phyloP scores from a whole-genome alignment of 2,113 vertebrate genomes.

The Trematomus loennbergii region DNA sequence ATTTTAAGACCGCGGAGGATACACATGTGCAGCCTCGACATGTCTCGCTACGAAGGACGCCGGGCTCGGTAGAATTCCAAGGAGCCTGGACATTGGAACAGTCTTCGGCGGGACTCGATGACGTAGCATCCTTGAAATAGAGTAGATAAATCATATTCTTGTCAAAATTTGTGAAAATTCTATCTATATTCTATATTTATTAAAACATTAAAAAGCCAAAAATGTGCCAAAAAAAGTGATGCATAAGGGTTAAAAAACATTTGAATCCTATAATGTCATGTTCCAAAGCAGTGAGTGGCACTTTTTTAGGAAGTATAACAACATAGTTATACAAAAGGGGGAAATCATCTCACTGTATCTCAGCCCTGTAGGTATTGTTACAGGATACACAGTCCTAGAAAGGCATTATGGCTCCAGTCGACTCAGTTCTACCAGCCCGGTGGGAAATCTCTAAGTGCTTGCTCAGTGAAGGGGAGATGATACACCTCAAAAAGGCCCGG shows the following conservation, averaged over 20 bases:
- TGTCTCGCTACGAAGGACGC: too few species aligned
- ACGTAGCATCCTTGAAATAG: too few species aligned
- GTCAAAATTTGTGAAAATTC: too few species aligned
- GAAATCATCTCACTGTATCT: not conserved
- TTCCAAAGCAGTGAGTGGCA: not conserved
- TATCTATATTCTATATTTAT: too few species aligned
- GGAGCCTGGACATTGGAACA: too few species aligned
- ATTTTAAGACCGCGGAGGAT: too few species aligned
- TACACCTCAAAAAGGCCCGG: constrained; percentile 16
- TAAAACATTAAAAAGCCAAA: too few species aligned
- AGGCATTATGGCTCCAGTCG: constrained; percentile 14
- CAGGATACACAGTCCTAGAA: not conserved
- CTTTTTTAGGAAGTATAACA: not conserved
- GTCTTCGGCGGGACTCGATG: too few species aligned
- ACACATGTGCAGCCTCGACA: too few species aligned
- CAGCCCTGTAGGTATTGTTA: not conserved
- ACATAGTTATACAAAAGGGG: not conserved
- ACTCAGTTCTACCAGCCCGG: constrained; percentile 15
- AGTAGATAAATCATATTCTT: too few species aligned
- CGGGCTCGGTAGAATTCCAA: too few species aligned
- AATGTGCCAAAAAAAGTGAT: too few species aligned
- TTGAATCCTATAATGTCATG: not conserved
- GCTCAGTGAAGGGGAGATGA: constrained; percentile 28
- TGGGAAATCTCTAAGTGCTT: constrained; percentile 28
- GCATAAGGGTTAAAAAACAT: not conserved